Conservation (phyloP, 1,140 invertebrate genomes). For the Drosophila serrata region DNA sequence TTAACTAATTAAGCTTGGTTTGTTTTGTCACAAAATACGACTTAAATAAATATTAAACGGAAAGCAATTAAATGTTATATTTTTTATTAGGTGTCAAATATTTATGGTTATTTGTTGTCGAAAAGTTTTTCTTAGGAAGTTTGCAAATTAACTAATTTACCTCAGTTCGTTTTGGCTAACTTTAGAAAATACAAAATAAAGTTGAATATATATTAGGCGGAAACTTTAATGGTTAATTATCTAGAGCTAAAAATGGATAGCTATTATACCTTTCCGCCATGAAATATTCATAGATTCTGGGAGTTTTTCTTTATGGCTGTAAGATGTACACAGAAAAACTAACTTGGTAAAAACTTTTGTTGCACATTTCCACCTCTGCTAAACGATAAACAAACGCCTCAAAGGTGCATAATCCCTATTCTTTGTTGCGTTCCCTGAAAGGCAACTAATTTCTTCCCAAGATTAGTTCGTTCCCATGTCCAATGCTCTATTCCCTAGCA, state of each 20-base stretch:
- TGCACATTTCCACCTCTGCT: neutral
- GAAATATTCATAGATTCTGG: conserved; percentile 1
- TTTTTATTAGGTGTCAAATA: neutral
- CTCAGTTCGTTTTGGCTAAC: neutral
- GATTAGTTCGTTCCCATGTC: conserved; percentile 32
- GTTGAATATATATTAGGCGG: neutral
- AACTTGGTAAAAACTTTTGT: neutral
- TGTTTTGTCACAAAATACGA: neutral
- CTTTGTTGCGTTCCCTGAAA: conserved; percentile 24
- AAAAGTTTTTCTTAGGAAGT: neutral
- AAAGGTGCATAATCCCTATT: neutral
- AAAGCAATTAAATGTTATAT: neutral
- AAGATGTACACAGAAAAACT: neutral
- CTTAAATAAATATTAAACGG: neutral
- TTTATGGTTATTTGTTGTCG: neutral
- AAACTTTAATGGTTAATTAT: neutral
- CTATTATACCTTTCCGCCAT: conserved; percentile 1
- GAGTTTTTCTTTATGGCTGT: neutral
- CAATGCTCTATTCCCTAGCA: neutral
- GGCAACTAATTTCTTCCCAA: conserved; percentile 34
- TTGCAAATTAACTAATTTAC: neutral
- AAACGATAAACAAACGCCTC: conserved; percentile 4
- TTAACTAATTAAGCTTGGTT: neutral
- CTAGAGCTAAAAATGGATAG: neutral
- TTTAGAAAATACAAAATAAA: neutral